Base-by-base conservation (phyloP, 2,888 invertebrate species). In the Epirrhoe tristata region DNA sequence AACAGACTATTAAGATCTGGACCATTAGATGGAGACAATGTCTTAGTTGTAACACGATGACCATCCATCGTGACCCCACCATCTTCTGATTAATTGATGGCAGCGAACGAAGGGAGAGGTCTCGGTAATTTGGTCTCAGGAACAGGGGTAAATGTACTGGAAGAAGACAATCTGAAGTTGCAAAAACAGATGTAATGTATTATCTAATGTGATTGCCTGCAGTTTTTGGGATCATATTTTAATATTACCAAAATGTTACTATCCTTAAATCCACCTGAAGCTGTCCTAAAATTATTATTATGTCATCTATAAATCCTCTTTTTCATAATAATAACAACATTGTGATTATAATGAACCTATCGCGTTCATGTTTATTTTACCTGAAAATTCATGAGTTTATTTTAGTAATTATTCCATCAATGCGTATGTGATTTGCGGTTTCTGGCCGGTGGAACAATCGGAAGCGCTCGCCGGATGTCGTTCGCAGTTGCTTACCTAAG, bases 51-150 rank as follows among this genome's bases (percentile, higher is more conserved):
- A 81, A 79, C 77, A 77, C 75, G 60, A 70, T 74, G 75, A 64
- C 83, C 81, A 81, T 75, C 77, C 70, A 76, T 72, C 62, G 67
- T 81, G 85, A 81, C 77, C 84, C 80, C 80, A 79, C 81, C 82
- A 77, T 73, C 69, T 61, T 31, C 67, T 76, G 77, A 85, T 82
- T 82, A 81, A 82, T 81, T 81, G 76, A 53, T 70, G 60, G 60
- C 62, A 59, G 64, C 60, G 67, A 66, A 68, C 66, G 72, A 78
- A 74, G 72, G 61, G 69, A 52, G 63, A 68, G 81, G 68, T 81
- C 85, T 67, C 63, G 31, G 59, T 74, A 70, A 50, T 43, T 67
- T 84, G 80, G 84, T 59, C 72, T 39, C 67, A 55, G 59, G 51
- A 58, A 66, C 70, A 62, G 66, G 71, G 75, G 77, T 78, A 79